These are phyloP conservation scores for Novumbra hubbsi DNA, from an alignment of 2,797 vertebrate genomes.

Conservation along the genomic window DNA sequence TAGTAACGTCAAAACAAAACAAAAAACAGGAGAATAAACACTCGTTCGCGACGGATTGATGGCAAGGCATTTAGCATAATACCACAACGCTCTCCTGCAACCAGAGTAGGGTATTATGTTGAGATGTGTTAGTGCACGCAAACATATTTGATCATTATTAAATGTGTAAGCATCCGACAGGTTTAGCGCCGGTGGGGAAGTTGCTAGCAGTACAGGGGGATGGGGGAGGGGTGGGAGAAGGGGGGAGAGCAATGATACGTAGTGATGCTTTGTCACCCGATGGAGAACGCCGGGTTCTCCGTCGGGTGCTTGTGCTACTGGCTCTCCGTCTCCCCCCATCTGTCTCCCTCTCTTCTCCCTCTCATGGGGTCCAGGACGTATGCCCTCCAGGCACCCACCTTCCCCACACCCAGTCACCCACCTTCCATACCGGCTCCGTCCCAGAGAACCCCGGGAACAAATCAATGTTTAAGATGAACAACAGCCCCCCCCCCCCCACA, in stretches of 20 bases:
- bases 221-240: slow-evolving; percentile 17
- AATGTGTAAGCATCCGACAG: slow-evolving; percentile 49
- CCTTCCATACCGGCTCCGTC: slow-evolving; percentile 42
- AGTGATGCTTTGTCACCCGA: slow-evolving; percentile 44
- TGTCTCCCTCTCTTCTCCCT: slow-evolving; percentile 12
- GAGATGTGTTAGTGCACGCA: slow-evolving; percentile 49
- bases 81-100: slow-evolving; percentile 19
- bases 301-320: background rate
- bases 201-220: slow-evolving; percentile 21
- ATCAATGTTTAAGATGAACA: slow-evolving; percentile 72
- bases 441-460: slow-evolving; percentile 63
- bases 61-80: slow-evolving; percentile 56
- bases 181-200: slow-evolving; percentile 48
- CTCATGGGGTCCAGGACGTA: slow-evolving; percentile 40
- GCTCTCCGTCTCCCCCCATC: background rate
- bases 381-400: slow-evolving; percentile 2
- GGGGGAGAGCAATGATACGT: slow-evolving; percentile 19
- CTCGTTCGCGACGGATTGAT: slow-evolving; percentile 24
- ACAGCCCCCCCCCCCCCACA: slow-evolving; percentile 62
- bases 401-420: slow-evolving; percentile 18
- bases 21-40: slow-evolving; percentile 36
- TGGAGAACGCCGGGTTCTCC: slow-evolving; percentile 27
- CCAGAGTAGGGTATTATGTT: slow-evolving; percentile 42
- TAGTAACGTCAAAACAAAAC: slow-evolving; percentile 62
- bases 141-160: slow-evolving; percentile 59